Evolutionary conservation across 2,888 invertebrate species (phyloP).

Genomic region (Drosophila infuscata): DNA sequence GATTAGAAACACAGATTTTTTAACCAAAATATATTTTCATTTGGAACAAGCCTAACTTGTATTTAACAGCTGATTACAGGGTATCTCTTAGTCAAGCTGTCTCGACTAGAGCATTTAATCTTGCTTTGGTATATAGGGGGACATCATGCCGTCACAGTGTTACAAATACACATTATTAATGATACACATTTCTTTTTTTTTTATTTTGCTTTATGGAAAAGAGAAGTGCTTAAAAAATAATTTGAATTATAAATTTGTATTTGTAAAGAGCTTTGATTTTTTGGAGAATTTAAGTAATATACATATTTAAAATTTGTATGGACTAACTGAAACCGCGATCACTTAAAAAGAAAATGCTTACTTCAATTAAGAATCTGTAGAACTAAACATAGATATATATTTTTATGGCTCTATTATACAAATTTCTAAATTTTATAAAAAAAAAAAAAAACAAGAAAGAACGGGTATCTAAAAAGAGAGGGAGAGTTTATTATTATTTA

Average conservation of each 20-base stretch:
- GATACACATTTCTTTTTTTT: not conserved
- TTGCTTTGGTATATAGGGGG: not conserved
- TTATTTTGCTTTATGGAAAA: not conserved
- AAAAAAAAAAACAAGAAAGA: too few relatives aligned
- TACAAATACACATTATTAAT: not conserved
- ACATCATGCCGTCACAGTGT: conserved; percentile 22
- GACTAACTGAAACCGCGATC: too few relatives aligned
- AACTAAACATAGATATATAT: too few relatives aligned
- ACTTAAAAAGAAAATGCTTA: too few relatives aligned
- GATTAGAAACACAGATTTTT: not conserved
- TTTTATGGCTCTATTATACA: too few relatives aligned
- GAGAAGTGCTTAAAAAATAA: not conserved
- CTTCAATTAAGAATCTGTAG: too few relatives aligned
- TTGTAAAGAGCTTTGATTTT: too few relatives aligned
- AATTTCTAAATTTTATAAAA: too few relatives aligned
- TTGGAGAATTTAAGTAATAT: not conserved
- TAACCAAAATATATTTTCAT: not conserved
- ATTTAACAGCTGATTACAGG: not conserved
- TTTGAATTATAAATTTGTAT: too few relatives aligned
- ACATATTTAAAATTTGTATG: too few relatives aligned
- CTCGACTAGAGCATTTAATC: not conserved
- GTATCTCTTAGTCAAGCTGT: not conserved
- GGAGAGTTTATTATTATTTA: not conserved
- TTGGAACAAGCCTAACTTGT: fast-evolving
- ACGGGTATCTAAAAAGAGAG: not conserved